Conservation (phyloP, 2,113 vertebrate genomes). For the Corvus moneduloides region DNA sequence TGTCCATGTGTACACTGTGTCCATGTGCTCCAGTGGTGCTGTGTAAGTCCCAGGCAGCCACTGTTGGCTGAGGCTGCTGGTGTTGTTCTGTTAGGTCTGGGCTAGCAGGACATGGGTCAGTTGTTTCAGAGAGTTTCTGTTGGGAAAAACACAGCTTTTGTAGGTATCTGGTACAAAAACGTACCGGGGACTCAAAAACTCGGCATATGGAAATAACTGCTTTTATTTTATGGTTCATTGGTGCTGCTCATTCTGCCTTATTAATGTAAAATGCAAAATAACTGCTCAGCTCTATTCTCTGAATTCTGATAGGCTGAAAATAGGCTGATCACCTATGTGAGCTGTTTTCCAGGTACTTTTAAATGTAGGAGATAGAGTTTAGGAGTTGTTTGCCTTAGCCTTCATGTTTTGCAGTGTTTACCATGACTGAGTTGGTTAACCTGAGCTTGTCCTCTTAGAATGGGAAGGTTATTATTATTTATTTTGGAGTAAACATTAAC, state of each 20-base stretch:
- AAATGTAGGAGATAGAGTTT: not conserved
- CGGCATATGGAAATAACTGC: accelerated
- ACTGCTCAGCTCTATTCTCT: not conserved
- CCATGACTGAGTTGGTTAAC: not conserved
- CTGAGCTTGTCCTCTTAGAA: not conserved
- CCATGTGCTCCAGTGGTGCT: not conserved
- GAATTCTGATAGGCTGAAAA: not conserved
- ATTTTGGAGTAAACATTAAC: conserved; percentile 43
- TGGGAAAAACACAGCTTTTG: not conserved
- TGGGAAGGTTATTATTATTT: not conserved
- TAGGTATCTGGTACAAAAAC: not conserved
- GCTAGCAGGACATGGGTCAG: not conserved
- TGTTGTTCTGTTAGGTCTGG: not conserved
- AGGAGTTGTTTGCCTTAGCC: not conserved
- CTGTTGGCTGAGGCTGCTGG: not conserved
- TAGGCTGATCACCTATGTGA: not conserved
- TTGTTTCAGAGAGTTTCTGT: not conserved
- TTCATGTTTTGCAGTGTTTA: not conserved
- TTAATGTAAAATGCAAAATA: not conserved
- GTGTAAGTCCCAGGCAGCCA: not conserved
- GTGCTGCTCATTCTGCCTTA: accelerated
- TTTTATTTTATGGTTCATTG: not conserved
- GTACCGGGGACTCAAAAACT: not conserved
- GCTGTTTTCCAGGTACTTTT: not conserved
- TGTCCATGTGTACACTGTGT: not conserved